Conservation (phyloP, 2,797 vertebrate species). For the Carcharodon carcharias region DNA sequence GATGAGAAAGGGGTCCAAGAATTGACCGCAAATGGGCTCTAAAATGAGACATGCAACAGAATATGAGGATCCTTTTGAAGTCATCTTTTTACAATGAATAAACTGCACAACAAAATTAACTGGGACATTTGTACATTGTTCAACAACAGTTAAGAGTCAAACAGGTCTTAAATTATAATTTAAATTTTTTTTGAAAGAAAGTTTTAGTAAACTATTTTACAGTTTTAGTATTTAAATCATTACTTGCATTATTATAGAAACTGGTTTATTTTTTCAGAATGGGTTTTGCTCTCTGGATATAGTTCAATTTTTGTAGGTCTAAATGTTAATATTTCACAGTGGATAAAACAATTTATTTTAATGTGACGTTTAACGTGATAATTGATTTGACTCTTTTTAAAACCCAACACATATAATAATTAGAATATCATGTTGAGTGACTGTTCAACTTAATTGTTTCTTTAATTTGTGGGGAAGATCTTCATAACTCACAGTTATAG, state of each 20-base stretch:
- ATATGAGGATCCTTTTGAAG: background rate
- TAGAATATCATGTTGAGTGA: background rate
- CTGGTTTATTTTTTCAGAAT: conserved; percentile 11
- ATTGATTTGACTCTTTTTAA: background rate
- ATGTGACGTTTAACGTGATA: background rate
- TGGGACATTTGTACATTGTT: conserved; percentile 26
- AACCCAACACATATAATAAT: background rate
- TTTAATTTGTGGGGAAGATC: background rate
- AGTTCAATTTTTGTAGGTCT: background rate
- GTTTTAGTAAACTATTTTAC: conserved; percentile 34
- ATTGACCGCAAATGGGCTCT: conserved; percentile 81
- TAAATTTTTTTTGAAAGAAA: conserved; percentile 34
- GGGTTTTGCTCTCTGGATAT: background rate
- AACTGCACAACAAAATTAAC: background rate
- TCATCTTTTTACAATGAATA: background rate
- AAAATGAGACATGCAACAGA: conserved; percentile 40
- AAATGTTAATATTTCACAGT: background rate
- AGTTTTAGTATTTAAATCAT: conserved; percentile 35
- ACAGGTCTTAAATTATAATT: conserved; percentile 31
- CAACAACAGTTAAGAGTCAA: conserved; percentile 12
- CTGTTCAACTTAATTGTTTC: background rate
- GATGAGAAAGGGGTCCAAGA: conserved; percentile 69
- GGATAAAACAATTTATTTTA: background rate
- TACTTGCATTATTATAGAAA: conserved; percentile 15
- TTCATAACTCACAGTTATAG: background rate